Evolutionary conservation across 1,140 invertebrate genomes (phyloP).

Genomic region (Euglossa dilemma): DNA sequence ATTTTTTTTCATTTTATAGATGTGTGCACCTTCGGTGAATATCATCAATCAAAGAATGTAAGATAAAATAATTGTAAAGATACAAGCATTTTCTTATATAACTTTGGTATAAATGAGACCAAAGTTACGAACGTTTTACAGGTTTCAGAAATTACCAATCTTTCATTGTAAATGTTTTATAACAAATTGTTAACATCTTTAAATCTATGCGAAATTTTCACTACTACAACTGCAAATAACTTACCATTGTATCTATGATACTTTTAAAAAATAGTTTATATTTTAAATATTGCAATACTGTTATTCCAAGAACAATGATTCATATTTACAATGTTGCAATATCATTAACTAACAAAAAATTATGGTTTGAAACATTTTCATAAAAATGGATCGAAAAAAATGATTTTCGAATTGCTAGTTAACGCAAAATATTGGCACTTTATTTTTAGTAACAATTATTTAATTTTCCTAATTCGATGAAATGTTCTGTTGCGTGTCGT

Average conservation of each 20-base stretch:
- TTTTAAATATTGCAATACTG: neutral
- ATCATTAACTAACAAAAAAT: too few species aligned
- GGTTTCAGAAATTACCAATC: neutral
- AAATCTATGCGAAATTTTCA: neutral
- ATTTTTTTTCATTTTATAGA: neutral
- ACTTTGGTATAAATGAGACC: neutral
- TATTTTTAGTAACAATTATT: neutral
- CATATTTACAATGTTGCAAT: too few species aligned
- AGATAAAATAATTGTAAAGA: neutral
- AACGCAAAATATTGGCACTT: neutral
- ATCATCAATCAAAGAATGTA: neutral
- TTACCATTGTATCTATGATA: neutral
- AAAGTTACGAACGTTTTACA: neutral
- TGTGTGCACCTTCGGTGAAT: neutral
- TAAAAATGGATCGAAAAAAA: neutral
- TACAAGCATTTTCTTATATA: neutral
- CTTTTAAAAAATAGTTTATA: neutral
- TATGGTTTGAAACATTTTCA: too few species aligned
- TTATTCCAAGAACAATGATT: neutral
- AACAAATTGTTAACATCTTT: neutral
- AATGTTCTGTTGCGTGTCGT: neutral
- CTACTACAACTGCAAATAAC: neutral
- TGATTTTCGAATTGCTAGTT: constrained; percentile 5
- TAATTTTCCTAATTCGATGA: neutral
- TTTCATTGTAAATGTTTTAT: neutral